Evolutionary conservation across 2,888 invertebrate species (phyloP).

Genomic region (Platycnemis pennipes): DNA sequence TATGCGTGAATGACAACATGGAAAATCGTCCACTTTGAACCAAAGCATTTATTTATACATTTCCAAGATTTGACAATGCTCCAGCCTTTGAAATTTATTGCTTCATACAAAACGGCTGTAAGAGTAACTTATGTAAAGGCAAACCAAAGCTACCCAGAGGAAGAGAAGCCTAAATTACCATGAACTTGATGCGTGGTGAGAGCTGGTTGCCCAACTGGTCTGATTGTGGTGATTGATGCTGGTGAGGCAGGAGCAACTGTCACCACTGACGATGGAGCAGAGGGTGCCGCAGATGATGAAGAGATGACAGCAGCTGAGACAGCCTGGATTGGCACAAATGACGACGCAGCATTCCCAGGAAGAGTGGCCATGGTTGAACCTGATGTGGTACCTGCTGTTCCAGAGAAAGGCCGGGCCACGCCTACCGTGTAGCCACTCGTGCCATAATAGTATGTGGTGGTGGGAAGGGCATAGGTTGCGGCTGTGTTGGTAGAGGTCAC

Average conservation of each 20-base stretch:
- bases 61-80: too few species aligned
- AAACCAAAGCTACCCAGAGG: too few species aligned
- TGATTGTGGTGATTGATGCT: slow-evolving; percentile 69
- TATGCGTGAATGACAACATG: too few species aligned
- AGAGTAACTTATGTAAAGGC: too few species aligned
- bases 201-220: slow-evolving; percentile 69
- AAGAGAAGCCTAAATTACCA: slow-evolving; percentile 70
- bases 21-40: too few species aligned
- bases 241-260: slow-evolving; percentile 68
- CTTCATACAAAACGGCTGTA: too few species aligned
- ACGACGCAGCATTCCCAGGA: slow-evolving; percentile 27
- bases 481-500: slow-evolving; percentile 70
- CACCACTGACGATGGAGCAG: slow-evolving; percentile 37
- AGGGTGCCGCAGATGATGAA: slow-evolving; percentile 26
- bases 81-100: too few species aligned
- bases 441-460: slow-evolving; percentile 70
- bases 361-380: slow-evolving; percentile 26
- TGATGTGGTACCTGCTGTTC: slow-evolving; percentile 69
- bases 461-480: slow-evolving; percentile 70
- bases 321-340: slow-evolving; percentile 60
- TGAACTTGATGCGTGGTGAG: slow-evolving; percentile 71
- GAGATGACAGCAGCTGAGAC: slow-evolving; percentile 48
- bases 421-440: slow-evolving; percentile 71
- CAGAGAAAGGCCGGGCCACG: slow-evolving; percentile 70
- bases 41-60: too few species aligned